phyloP scores from a whole-genome alignment of 1,140 invertebrate species.

The Cyclargus thomasi region DNA sequence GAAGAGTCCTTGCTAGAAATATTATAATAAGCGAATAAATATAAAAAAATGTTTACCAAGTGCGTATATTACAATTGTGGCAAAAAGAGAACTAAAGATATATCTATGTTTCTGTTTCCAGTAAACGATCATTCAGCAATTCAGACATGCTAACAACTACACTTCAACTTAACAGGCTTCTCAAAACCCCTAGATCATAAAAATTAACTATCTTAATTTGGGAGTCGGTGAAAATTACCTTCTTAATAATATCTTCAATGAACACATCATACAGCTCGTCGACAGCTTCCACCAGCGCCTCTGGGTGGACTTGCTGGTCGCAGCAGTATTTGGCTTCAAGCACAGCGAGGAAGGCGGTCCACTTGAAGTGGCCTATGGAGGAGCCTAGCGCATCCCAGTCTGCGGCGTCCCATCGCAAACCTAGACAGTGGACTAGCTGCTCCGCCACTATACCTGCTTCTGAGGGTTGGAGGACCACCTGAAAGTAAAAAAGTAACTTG shows the following conservation, averaged over 20 bases:
- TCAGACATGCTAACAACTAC: too few relatives aligned
- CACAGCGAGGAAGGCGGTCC: conserved; percentile 82
- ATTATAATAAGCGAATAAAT: too few relatives aligned
- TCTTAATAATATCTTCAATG: conserved; percentile 88
- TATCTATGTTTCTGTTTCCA: too few relatives aligned
- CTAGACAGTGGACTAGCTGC: conserved; percentile 79
- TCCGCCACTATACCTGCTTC: conserved; percentile 81
- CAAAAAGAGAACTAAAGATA: too few relatives aligned
- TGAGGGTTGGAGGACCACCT: conserved; percentile 80
- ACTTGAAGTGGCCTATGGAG: conserved; percentile 78
- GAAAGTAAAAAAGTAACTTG: conserved; percentile 30
- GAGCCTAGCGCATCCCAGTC: conserved; percentile 80
- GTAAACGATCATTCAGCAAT: too few relatives aligned
- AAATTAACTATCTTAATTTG: too few relatives aligned
- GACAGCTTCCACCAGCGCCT: conserved; percentile 82
- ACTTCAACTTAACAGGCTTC: too few relatives aligned
- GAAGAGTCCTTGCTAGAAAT: too few relatives aligned
- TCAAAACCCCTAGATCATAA: too few relatives aligned
- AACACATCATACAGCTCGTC: conserved; percentile 86
- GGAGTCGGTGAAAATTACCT: conserved; percentile 78
- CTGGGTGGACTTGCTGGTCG: conserved; percentile 75
- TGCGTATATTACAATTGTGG: too few relatives aligned
- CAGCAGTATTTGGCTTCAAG: conserved; percentile 82
- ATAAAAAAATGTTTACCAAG: too few relatives aligned
- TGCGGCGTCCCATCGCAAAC: conserved; percentile 79